Percentiles rank a stretch among this genome's conserved stretches.
Evolutionary conservation across 1,140 invertebrate genomes (phyloP).

Genomic region (Batillaria attramentaria): DNA sequence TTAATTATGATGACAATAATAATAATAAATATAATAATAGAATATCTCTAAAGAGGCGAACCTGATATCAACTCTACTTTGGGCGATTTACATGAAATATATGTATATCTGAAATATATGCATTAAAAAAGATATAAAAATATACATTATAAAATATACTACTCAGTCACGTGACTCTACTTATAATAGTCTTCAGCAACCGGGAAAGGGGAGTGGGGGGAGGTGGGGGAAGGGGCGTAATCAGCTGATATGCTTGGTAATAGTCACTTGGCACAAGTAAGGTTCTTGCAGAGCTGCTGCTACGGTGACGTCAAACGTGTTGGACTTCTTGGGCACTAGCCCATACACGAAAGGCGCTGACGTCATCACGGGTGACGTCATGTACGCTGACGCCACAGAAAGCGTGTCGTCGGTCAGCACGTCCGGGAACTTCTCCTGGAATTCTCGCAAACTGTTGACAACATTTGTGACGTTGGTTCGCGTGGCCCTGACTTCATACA

Average conservation of each 20-base stretch:
- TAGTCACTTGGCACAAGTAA: slow-evolving; percentile 29
- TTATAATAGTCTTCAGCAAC: no score
- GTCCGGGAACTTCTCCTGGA: slow-evolving; percentile 32
- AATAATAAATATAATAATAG: no score
- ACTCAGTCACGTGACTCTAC: no score
- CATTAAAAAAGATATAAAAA: no score
- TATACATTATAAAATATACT: no score
- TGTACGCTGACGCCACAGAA: slow-evolving; percentile 26
- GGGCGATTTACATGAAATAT: no score
- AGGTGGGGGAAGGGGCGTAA: no score
- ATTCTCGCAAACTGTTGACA: slow-evolving; percentile 17
- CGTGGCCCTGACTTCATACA: slow-evolving; percentile 26
- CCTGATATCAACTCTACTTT: no score
- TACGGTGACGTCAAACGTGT: slow-evolving; percentile 30
- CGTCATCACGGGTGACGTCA: slow-evolving; percentile 26
- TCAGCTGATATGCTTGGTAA: slow-evolving; percentile 29
- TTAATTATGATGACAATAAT: no score
- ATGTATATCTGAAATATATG: no score
- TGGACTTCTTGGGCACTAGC: background rate
- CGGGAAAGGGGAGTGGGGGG: no score
- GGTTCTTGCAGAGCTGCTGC: slow-evolving; percentile 23
- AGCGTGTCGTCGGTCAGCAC: slow-evolving; percentile 29
- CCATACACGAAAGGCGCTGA: slow-evolving; percentile 32
- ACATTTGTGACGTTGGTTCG: slow-evolving; percentile 17
- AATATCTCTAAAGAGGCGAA: no score